phyloP scores from a whole-genome alignment of 2,797 vertebrate species.

The Falco biarmicus region DNA sequence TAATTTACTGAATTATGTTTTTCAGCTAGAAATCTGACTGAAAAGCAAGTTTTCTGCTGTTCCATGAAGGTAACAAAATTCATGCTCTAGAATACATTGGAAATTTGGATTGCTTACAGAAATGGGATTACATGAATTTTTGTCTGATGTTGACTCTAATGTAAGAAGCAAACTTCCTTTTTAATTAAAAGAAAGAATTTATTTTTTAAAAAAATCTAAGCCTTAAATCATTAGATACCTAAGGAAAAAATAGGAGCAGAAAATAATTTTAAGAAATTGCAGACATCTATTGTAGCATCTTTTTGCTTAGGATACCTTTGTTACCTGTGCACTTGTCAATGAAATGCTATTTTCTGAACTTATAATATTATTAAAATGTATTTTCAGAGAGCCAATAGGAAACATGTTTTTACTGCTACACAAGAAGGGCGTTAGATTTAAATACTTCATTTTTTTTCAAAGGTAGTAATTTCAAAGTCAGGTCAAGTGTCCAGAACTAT shows the following conservation, averaged over 20 bases:
- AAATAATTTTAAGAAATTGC: not conserved
- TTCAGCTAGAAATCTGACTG: not conserved
- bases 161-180: not conserved
- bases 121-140: not conserved
- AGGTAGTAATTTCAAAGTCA: not conserved
- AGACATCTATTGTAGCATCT: not conserved
- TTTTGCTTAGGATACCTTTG: not conserved
- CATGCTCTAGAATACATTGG: not conserved
- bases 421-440: not conserved
- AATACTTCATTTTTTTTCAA: not conserved
- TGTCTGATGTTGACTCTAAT: not conserved
- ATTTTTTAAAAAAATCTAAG: not conserved
- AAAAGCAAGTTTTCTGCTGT: not conserved
- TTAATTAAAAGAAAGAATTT: not conserved
- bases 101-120: not conserved
- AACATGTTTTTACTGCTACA: not conserved
- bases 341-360: not conserved
- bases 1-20: not conserved
- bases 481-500: not conserved
- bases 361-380: not conserved
- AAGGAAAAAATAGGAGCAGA: not conserved
- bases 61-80: not conserved
- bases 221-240: not conserved
- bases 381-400: not conserved
- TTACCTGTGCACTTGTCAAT: accelerated